Conservation (phyloP, 2,797 vertebrate species). For the Nothura maculosa region DNA sequence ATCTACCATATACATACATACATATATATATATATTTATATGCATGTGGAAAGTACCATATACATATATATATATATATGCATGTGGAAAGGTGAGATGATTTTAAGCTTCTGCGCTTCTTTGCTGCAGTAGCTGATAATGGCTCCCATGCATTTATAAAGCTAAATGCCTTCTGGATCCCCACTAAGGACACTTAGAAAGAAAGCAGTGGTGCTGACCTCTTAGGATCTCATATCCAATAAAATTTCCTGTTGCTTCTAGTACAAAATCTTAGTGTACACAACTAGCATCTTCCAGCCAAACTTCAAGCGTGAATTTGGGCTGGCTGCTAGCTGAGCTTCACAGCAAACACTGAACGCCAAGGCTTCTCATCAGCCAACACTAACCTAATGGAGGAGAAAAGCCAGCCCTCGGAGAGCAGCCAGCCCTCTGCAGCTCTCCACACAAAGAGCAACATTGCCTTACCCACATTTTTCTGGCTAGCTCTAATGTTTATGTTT, state of each 20-base stretch:
- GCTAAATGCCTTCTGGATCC: not conserved
- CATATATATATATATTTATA: too few relatives aligned
- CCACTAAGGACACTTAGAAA: not conserved
- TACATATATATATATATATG: too few relatives aligned
- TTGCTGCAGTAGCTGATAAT: not conserved
- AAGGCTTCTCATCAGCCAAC: not conserved
- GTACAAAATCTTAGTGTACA: not conserved
- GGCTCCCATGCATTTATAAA: not conserved
- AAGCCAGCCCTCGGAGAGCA: not conserved
- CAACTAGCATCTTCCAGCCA: not conserved
- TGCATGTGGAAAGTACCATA: not conserved
- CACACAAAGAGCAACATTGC: not conserved
- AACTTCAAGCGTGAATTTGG: not conserved
- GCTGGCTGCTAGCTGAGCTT: not conserved
- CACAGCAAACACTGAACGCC: not conserved
- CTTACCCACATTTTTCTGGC: not conserved
- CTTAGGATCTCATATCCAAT: not conserved
- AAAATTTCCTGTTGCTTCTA: not conserved
- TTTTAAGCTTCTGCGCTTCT: not conserved
- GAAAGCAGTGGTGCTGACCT: not conserved
- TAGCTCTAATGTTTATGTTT: not conserved
- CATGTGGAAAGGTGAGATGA: not conserved
- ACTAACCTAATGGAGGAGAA: not conserved
- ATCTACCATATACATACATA: not conserved
- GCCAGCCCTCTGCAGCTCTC: not conserved